phyloP scores from a whole-genome alignment of 2,888 invertebrate genomes.

The Drosophila paracracens region DNA sequence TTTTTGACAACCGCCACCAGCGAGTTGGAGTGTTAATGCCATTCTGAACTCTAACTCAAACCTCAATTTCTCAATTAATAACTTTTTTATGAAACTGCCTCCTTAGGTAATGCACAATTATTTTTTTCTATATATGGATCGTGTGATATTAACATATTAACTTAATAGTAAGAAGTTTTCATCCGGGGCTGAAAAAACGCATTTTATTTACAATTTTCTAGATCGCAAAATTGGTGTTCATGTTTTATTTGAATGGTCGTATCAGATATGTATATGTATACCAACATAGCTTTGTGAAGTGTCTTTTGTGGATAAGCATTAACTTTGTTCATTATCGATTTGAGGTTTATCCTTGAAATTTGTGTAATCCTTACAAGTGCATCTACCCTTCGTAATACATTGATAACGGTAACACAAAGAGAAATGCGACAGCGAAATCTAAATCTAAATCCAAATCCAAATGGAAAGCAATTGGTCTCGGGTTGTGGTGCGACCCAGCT shows the following conservation, averaged over 20 bases:
- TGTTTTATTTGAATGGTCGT: not conserved
- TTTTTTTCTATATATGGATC: not conserved
- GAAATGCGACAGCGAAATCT: constrained; percentile 7
- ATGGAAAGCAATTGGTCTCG: constrained; percentile 21
- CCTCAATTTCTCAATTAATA: not conserved
- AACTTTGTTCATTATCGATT: not conserved
- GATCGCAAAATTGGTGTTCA: not conserved
- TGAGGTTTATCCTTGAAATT: not conserved
- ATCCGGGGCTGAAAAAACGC: not conserved
- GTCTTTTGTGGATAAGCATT: not conserved
- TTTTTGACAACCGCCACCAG: too few relatives aligned
- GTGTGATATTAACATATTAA: not conserved
- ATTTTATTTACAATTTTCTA: not conserved
- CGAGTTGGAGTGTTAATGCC: not conserved
- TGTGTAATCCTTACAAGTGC: not conserved
- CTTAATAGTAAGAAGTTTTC: not conserved
- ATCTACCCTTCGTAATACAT: not conserved
- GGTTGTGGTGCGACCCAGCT: constrained; percentile 16
- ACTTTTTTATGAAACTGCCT: not conserved
- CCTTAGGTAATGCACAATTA: not conserved
- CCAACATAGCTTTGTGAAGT: not conserved
- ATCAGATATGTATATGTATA: not conserved
- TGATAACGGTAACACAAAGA: constrained; percentile 7
- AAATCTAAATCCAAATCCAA: constrained; percentile 13
- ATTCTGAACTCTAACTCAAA: not conserved